Conservation (phyloP, 2,113 vertebrate genomes). For the Cairina moschata region DNA sequence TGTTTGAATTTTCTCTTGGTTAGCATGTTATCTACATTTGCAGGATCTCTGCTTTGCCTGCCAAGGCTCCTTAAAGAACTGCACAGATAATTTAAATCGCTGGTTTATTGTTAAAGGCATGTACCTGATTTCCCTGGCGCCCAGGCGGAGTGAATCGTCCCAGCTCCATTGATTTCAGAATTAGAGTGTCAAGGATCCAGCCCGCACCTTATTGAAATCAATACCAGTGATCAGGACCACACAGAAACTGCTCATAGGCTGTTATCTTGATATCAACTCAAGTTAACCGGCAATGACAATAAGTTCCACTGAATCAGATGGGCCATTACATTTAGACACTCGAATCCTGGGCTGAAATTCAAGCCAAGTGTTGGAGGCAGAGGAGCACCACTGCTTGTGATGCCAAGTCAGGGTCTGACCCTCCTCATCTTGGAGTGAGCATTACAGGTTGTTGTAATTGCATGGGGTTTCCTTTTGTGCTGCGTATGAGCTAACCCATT, state of each 20-base stretch:
- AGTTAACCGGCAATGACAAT: constrained; percentile 50
- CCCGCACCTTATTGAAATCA: constrained; percentile 58
- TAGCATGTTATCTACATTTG: not conserved
- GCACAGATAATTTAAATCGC: constrained; percentile 31
- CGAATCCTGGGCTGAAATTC: not conserved
- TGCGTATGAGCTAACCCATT: not conserved
- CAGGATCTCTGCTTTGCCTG: not conserved
- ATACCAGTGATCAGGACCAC: constrained; percentile 60
- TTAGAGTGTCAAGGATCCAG: constrained; percentile 51
- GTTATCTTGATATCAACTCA: constrained; percentile 50
- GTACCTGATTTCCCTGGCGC: constrained; percentile 2
- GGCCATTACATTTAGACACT: constrained; percentile 28
- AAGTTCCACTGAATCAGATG: constrained; percentile 60
- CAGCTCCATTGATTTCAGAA: constrained; percentile 56
- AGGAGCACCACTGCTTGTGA: rapidly evolving
- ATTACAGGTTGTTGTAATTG: not conserved
- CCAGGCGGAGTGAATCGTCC: not conserved
- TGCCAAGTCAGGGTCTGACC: not conserved
- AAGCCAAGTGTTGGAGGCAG: not conserved
- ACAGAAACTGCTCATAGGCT: constrained; percentile 41
- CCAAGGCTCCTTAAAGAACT: constrained; percentile 2
- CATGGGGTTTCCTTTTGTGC: not conserved
- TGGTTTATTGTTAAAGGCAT: constrained; percentile 62
- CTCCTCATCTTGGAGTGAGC: rapidly evolving
- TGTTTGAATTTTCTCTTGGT: not conserved